These are phyloP conservation scores for Glaucomys volans DNA, from an alignment of 2,113 vertebrate species.

Conservation along the genomic window DNA sequence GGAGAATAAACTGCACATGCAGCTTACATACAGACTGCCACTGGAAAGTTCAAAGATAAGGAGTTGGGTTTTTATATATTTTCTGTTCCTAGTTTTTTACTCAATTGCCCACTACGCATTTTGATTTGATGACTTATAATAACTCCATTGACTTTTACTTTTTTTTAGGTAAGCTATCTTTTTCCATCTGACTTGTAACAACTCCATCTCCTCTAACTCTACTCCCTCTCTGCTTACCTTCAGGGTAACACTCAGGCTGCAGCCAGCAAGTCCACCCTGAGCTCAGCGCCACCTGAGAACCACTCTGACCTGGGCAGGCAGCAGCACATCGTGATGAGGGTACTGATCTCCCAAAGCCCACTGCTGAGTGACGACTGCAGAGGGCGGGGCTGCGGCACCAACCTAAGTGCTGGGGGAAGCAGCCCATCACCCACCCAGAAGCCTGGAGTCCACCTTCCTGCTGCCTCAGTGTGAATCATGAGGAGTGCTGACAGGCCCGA, in stretches of 20 bases:
- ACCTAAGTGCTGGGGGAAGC: no score
- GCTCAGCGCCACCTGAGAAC: rapidly evolving
- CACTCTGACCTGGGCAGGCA: rapidly evolving
- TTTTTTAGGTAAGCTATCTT: not conserved
- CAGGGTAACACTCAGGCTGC: not conserved
- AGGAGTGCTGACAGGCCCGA: no score
- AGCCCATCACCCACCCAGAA: no score
- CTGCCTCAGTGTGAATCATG: not conserved
- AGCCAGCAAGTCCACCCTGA: not conserved
- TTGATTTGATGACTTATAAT: rapidly evolving
- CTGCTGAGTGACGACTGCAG: rapidly evolving
- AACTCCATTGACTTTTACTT: not conserved
- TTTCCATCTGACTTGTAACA: not conserved
- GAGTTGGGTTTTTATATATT: rapidly evolving
- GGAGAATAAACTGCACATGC: not conserved
- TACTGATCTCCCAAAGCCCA: rapidly evolving
- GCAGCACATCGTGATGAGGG: rapidly evolving
- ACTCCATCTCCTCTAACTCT: not conserved
- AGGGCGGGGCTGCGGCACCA: rapidly evolving
- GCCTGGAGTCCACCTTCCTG: not conserved
- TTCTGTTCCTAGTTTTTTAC: not conserved
- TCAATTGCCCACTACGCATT: rapidly evolving
- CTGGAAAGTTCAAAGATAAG: not conserved
- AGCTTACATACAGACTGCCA: not conserved
- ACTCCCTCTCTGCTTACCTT: not conserved